Base-by-base conservation (phyloP, 1,140 invertebrate species). In the Ephestia elutella region DNA sequence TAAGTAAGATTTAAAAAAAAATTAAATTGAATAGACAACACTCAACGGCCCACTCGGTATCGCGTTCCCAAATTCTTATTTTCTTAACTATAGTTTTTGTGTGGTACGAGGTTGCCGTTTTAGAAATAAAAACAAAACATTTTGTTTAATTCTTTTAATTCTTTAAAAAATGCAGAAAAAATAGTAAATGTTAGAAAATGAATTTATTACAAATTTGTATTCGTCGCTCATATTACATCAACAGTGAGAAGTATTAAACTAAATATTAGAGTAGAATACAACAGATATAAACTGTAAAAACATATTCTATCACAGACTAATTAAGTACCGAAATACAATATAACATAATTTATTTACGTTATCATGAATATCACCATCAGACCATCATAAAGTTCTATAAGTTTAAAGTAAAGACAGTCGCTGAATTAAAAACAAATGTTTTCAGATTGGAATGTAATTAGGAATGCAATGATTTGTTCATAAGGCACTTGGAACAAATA, bases 401-500 rank as follows among this genome's bases (percentile, higher is more conserved):
- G 32, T 35, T 35, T 35, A 11, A 35, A 35, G 3, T 11, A 35
- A 35, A 9, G 32, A 35, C 3, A 35, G 32, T 17, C 13, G 15
- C 38, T n/a, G 3, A 44, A 44, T 3, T 1, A 35, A 44, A 44
- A 44, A 15, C 2, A 44, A n/a, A 44, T 44, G 2, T 17, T 44
- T 44, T 44, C 5, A 44, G n/a, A 44, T 44, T 69, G 75, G 76
- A 83, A 82, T 81, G 76, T 75, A 65, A 67, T 55, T 78, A 79
- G 82, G 80, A 86, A 85, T 85, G 78, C 67, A 77, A 74, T 72
- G 73, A 86, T 82, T 87, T 85, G 82, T 80, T 87, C 81, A 78
- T 87, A 87, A 87, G 84, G 84, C 84, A 87, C 84, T 87, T 87
- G 78, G 80, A 87, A 87, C 82, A 84, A 87, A 86, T 85, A 85